Evolutionary conservation across 30 jellyfish, hydroid and myxozoan species (phyloP).

Genomic region (Cassiopea xamachana): DNA sequence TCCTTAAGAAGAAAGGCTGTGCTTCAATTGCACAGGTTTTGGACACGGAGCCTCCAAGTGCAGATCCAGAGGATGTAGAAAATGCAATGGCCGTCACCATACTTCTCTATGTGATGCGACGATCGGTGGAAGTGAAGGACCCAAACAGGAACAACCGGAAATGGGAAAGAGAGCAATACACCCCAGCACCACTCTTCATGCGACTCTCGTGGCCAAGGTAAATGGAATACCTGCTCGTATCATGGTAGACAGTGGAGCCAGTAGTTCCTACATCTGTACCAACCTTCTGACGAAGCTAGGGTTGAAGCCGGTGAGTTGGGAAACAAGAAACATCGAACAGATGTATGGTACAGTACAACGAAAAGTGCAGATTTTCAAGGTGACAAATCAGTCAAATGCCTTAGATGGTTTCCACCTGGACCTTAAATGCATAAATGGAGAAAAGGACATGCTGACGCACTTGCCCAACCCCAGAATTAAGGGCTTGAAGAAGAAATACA

Average conservation of each 20-base stretch:
- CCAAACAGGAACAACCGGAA: too few relatives aligned
- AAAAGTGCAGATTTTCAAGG: constrained; percentile 36
- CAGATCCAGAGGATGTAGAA: constrained; percentile 39
- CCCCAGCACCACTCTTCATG: background rate
- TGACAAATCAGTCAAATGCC: constrained; percentile 1
- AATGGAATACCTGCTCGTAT: constrained; percentile 54
- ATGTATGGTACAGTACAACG: constrained; percentile 33
- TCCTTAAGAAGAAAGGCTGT: constrained; percentile 47
- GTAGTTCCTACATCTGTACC: constrained; percentile 51
- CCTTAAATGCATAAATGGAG: constrained; percentile 54
- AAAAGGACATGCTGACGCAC: constrained; percentile 21
- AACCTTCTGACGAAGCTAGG: constrained; percentile 3
- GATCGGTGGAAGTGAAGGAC: too few relatives aligned
- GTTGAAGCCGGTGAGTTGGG: constrained; percentile 27
- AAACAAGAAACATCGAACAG: constrained; percentile 40
- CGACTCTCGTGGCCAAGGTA: constrained; percentile 56
- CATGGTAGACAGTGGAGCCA: constrained; percentile 67
- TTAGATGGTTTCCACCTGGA: constrained; percentile 15
- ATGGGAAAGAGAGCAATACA: too few relatives aligned
- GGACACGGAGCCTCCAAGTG: constrained; percentile 75
- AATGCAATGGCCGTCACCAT: constrained; percentile 71
- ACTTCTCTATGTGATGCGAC: constrained; percentile 65
- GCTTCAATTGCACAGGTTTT: constrained; percentile 81
- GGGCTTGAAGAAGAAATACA: constrained; percentile 19
- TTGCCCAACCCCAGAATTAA: constrained; percentile 59